A percentile compares a stretch with the other conserved stretches of the same genome.
Evolutionary conservation across 2,888 invertebrate species (phyloP).

Genomic region (Latrodectus elegans): DNA sequence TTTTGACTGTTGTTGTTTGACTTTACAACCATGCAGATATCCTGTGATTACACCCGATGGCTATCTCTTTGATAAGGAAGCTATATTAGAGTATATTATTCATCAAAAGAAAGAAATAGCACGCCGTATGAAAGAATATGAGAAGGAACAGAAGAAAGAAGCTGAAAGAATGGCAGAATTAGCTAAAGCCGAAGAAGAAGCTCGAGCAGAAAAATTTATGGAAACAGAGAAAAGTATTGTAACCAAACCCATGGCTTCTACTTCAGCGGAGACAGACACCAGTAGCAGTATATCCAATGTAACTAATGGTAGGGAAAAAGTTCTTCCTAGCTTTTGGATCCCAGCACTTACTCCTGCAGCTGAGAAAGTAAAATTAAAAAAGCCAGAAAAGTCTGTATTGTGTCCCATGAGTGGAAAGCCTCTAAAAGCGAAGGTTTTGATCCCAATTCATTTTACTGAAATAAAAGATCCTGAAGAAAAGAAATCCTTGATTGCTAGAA

Average conservation of each 20-base stretch:
- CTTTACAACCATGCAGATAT: conserved; percentile 95
- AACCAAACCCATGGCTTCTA: conserved; percentile 30
- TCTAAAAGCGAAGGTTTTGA: conserved; percentile 92
- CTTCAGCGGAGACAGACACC: conserved; percentile 24
- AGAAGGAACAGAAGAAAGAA: conserved; percentile 87
- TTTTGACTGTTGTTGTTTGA: conserved; percentile 98
- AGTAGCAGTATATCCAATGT: conserved; percentile 86
- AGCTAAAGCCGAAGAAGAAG: conserved; percentile 83
- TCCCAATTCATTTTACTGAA: conserved; percentile 92
- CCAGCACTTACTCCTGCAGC: conserved; percentile 94
- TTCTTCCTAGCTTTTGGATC: conserved; percentile 96
- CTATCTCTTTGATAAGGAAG: conserved; percentile 96
- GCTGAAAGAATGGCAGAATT: conserved; percentile 82
- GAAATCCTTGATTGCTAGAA: conserved; percentile 88
- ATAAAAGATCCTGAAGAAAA: conserved; percentile 91
- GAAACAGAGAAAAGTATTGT: conserved; percentile 83
- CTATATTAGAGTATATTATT: conserved; percentile 94
- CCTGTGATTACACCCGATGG: conserved; percentile 95
- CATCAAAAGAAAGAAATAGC: conserved; percentile 94
- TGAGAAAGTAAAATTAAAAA: conserved; percentile 82
- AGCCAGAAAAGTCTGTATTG: conserved; percentile 85
- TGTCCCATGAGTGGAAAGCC: conserved; percentile 91
- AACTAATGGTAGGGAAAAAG: conserved; percentile 84
- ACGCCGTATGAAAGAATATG: conserved; percentile 92
- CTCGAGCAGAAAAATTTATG: conserved; percentile 85